Percentiles rank a stretch among this genome's conserved stretches.
These are phyloP conservation scores for Lymantria monacha DNA, from an alignment of 2,888 invertebrate species.

Conservation along the genomic window DNA sequence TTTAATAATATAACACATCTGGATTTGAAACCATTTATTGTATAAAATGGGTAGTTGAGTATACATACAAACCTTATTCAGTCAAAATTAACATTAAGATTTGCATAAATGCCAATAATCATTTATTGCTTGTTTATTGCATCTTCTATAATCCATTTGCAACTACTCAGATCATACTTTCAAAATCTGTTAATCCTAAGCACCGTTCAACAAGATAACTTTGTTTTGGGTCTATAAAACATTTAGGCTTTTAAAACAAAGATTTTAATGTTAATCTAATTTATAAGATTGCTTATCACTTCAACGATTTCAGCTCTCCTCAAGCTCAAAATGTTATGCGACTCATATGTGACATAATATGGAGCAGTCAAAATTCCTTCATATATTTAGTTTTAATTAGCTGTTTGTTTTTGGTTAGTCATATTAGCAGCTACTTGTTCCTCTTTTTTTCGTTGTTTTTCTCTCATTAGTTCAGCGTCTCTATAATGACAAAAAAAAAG, in stretches of 20 bases:
- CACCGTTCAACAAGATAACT: constrained; percentile 2
- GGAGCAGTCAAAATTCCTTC: constrained; percentile 40
- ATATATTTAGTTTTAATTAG: constrained; percentile 45
- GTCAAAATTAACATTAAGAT: constrained; percentile 65
- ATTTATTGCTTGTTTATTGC: constrained; percentile 33
- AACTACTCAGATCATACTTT: constrained; percentile 50
- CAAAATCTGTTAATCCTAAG: constrained; percentile 25
- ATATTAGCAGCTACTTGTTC: constrained; percentile 58
- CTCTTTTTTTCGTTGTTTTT: constrained; percentile 92
- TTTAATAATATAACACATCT: constrained; percentile 26
- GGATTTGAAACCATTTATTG: constrained; percentile 67
- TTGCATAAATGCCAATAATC: constrained; percentile 62
- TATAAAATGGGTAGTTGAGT: constrained; percentile 65
- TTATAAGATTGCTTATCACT: constrained; percentile 57
- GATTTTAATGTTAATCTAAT: constrained; percentile 47
- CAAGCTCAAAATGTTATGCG: constrained; percentile 50
- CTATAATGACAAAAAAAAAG: constrained; percentile 68
- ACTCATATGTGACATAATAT: constrained; percentile 40
- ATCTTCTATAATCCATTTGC: constrained; percentile 1
- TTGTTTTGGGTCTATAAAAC: constrained; percentile 41
- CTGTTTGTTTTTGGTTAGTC: constrained; percentile 57
- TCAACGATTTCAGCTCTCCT: constrained; percentile 50
- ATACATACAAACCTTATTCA: constrained; percentile 70
- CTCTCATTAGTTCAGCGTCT: constrained; percentile 94
- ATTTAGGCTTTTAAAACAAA: constrained; percentile 53